Percentiles rank a stretch among this genome's conserved stretches.
These are phyloP conservation scores for Timandra comae DNA, from an alignment of 2,888 invertebrate species.

Conservation along the genomic window DNA sequence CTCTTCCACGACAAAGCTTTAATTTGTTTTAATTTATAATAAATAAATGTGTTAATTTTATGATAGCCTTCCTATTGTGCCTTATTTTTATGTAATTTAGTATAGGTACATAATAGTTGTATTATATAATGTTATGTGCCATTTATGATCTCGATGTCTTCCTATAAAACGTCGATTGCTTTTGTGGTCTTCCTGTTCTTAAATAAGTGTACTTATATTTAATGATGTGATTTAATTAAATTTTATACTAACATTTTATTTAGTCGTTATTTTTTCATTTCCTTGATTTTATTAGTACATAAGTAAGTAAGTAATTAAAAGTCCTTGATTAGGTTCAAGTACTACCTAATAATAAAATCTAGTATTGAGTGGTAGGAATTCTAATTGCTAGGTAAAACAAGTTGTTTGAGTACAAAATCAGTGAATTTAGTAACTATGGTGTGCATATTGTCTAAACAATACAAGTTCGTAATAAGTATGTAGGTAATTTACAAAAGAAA, in stretches of 20 bases:
- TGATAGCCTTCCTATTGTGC: conserved; percentile 21
- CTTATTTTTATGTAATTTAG: conserved; percentile 11
- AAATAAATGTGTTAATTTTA: conserved; percentile 15
- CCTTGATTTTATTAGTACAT: neutral
- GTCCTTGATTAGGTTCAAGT: too few relatives aligned
- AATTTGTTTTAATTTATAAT: conserved; percentile 63
- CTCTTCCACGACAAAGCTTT: conserved; percentile 73
- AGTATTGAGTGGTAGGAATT: too few relatives aligned
- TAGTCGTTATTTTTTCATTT: neutral
- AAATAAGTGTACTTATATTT: conserved; percentile 4
- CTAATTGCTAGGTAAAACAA: too few relatives aligned
- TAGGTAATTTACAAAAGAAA: too few relatives aligned
- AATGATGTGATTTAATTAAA: conserved; percentile 6
- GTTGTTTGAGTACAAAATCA: too few relatives aligned
- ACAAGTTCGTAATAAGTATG: too few relatives aligned
- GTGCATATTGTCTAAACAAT: too few relatives aligned
- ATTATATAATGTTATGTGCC: conserved; percentile 41
- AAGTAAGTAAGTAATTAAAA: neutral
- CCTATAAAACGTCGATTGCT: conserved; percentile 35
- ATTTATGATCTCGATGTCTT: conserved; percentile 69
- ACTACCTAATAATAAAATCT: too few relatives aligned
- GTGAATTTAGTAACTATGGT: too few relatives aligned
- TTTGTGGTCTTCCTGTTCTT: conserved; percentile 29
- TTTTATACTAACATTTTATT: conserved; percentile 13
- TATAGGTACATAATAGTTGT: conserved; percentile 8